Percentiles rank a stretch among this genome's conserved stretches.
phyloP scores from a whole-genome alignment of 2,888 invertebrate genomes.

The Venusia cambrica region DNA sequence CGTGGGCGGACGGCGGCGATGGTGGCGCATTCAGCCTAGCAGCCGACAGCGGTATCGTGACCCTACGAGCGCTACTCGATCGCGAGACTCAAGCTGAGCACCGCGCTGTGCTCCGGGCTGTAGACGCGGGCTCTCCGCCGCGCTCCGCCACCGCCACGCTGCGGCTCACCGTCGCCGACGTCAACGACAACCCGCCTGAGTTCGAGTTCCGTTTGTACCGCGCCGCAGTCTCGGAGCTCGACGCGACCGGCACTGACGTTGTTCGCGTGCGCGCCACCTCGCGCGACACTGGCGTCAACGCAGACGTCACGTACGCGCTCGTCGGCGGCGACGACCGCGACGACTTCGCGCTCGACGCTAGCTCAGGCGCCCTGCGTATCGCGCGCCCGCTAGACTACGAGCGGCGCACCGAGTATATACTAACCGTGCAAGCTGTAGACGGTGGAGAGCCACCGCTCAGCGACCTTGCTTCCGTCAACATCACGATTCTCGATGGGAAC shows the following conservation, averaged over 20 bases:
- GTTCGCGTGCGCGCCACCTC: slow-evolving; percentile 94
- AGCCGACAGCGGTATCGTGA: slow-evolving; percentile 91
- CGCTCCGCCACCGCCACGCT: slow-evolving; percentile 85
- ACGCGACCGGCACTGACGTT: slow-evolving; percentile 89
- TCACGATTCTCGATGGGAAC: slow-evolving; percentile 92
- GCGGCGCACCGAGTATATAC: slow-evolving; percentile 89
- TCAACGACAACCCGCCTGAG: slow-evolving; percentile 97
- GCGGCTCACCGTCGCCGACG: slow-evolving; percentile 92
- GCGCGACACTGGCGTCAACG: slow-evolving; percentile 95
- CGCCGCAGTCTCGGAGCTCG: slow-evolving; percentile 88
- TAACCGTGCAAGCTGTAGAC: slow-evolving; percentile 95
- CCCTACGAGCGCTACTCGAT: slow-evolving; percentile 90
- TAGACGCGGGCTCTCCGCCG: slow-evolving; percentile 90
- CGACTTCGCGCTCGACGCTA: slow-evolving; percentile 88
- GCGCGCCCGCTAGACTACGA: slow-evolving; percentile 93
- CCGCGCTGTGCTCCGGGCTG: slow-evolving; percentile 90
- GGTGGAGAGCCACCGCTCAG: slow-evolving; percentile 94
- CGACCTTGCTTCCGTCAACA: slow-evolving; percentile 92
- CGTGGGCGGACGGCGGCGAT: slow-evolving; percentile 66
- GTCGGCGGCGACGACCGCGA: slow-evolving; percentile 94
- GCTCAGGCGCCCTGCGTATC: slow-evolving; percentile 87
- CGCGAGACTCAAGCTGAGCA: slow-evolving; percentile 92
- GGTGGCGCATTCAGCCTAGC: slow-evolving; percentile 89
- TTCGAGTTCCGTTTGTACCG: slow-evolving; percentile 92
- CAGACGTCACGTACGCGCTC: slow-evolving; percentile 93